Evolutionary conservation across 2,888 invertebrate species (phyloP).

Genomic region (Coenonympha arcania): DNA sequence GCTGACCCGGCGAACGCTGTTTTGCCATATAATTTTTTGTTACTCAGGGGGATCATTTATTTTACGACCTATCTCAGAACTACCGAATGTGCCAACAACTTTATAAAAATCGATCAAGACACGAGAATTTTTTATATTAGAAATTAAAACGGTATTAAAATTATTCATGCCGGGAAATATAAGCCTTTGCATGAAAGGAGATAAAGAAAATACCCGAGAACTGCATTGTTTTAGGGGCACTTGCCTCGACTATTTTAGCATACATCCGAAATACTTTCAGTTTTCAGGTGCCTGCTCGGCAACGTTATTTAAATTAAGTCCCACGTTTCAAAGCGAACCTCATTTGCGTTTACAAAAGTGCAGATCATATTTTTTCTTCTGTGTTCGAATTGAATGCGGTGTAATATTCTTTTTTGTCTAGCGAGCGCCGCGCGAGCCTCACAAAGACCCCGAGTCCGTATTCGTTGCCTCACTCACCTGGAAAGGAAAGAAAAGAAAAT

Average conservation of each 20-base stretch:
- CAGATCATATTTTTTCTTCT: slow-evolving; percentile 66
- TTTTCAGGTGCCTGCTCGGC: slow-evolving; percentile 40
- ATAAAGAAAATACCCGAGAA: slow-evolving; percentile 17
- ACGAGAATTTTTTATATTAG: not conserved
- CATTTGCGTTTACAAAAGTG: slow-evolving; percentile 70
- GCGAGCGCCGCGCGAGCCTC: slow-evolving; percentile 41
- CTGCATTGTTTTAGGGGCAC: slow-evolving; percentile 25
- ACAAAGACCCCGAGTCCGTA: slow-evolving; percentile 63
- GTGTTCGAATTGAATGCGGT: slow-evolving; percentile 66
- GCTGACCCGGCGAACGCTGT: no score
- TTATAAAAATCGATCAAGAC: no score
- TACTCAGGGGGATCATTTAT: no score
- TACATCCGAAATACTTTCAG: slow-evolving; percentile 31
- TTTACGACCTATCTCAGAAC: no score
- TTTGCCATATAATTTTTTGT: no score
- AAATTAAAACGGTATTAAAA: slow-evolving; percentile 3
- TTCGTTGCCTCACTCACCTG: slow-evolving; percentile 70
- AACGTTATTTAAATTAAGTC: slow-evolving; percentile 60
- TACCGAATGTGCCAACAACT: no score
- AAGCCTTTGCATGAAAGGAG: slow-evolving; percentile 3
- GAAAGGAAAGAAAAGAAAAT: slow-evolving; percentile 72
- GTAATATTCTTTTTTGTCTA: slow-evolving; percentile 69
- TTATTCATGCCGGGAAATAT: not conserved
- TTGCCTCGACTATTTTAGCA: slow-evolving; percentile 27
- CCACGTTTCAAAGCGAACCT: slow-evolving; percentile 62